phyloP scores from a whole-genome alignment of 2,888 invertebrate genomes.

The Ferrisia virgata region DNA sequence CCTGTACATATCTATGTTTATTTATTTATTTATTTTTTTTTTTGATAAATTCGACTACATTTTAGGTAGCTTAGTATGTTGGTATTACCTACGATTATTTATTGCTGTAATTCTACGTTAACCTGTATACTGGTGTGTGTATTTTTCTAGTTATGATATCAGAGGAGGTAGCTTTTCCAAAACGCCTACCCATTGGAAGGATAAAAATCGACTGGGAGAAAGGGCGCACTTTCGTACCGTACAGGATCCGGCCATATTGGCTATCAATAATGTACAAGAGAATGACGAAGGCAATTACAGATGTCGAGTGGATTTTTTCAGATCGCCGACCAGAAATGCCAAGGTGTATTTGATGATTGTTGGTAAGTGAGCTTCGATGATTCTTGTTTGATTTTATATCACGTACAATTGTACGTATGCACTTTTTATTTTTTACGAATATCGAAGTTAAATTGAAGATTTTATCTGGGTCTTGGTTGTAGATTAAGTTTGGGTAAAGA shows the following conservation, averaged over 20 bases:
- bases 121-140: neutral
- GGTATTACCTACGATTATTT: neutral
- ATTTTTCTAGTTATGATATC: slow-evolving; percentile 66
- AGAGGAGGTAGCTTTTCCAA: slow-evolving; percentile 53
- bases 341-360: slow-evolving; percentile 71
- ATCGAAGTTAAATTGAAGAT: too few relatives aligned
- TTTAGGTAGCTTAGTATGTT: too few relatives aligned
- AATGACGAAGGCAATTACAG: slow-evolving; percentile 74
- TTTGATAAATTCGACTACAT: too few relatives aligned
- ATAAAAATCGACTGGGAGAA: slow-evolving; percentile 62
- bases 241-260: slow-evolving; percentile 66
- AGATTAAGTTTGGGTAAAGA: too few relatives aligned
- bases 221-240: slow-evolving; percentile 68
- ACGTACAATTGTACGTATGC: too few relatives aligned
- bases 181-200: slow-evolving; percentile 63
- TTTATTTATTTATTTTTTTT: too few relatives aligned
- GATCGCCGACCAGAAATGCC: slow-evolving; percentile 74
- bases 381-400: too few relatives aligned
- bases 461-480: too few relatives aligned
- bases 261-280: slow-evolving; percentile 63
- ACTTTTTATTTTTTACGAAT: too few relatives aligned
- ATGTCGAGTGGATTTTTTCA: slow-evolving; percentile 76
- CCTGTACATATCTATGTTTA: neutral
- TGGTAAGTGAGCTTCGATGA: slow-evolving; percentile 59
- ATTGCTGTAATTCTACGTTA: neutral